Evolutionary conservation across 2,113 vertebrate genomes (phyloP), one percentile per base, ranked within the genome.

Genomic region (Jaculus jaculus): DNA sequence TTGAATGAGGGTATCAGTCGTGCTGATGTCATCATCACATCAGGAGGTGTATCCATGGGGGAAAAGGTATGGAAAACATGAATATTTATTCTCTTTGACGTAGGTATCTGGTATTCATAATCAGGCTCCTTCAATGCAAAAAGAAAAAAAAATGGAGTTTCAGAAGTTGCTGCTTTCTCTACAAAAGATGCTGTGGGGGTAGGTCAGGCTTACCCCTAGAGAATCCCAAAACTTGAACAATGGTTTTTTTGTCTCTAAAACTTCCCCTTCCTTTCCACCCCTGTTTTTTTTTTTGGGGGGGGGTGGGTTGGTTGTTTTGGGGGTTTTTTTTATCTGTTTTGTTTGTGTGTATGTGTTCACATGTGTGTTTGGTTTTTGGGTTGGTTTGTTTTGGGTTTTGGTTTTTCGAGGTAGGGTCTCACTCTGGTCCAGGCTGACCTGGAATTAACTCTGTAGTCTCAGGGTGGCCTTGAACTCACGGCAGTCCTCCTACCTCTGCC

Each of bases 11-110:
- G 99, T 97, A 99, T 99, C 98, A 99, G 99, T 97, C 99, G 99
- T 97, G 99, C 99, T 97, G 99, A 99, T 98, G 99, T 99, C 98
- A 99, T 99, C 98, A 99, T 99, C 98, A 99, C 99, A 97, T 99
- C 99, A 98, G 99, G 99, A 97, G 99, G 99, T 74, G 99, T 99
- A 95, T 99, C 99, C 95, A 99, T 99, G 99, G 99, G 99, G 73
- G 99, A 99, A 98, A 99, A 99, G 99, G 99, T 99, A 98, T 93
- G 97, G 73, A 87, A 95, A 75, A 80, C 75, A 42, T 93, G 69
- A 80, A 90, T 93, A 72, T 80, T 6, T 91, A 71, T 65, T 92
- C 28, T 39, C 39, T 58, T 37, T 47, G 54, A 21, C 84, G 20
- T 58, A 79, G 7, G 26, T 23, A 63, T 80, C 54, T 86, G 13